phyloP scores from a whole-genome alignment of 2,113 vertebrate species.

The human region DNA sequence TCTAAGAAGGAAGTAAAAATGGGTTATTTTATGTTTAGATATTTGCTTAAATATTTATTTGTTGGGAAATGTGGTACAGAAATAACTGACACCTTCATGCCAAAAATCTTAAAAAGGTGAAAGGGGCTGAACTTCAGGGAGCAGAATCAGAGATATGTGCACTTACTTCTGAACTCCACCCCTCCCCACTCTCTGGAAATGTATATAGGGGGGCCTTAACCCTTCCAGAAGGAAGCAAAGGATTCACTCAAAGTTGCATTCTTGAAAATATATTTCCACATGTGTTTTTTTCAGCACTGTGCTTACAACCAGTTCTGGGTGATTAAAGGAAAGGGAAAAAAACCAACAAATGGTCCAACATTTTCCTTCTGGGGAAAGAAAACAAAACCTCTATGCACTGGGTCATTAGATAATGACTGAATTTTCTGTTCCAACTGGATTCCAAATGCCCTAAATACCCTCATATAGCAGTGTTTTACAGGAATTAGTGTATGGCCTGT shows the following conservation, averaged over 20 bases:
- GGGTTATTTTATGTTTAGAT: slow-evolving; percentile 85
- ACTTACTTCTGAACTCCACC: slow-evolving; percentile 76
- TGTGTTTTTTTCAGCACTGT: slow-evolving; percentile 74
- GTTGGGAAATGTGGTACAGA: slow-evolving; percentile 67
- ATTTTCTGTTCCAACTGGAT: slow-evolving; percentile 73
- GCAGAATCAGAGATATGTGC: slow-evolving; percentile 48
- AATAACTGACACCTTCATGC: slow-evolving; percentile 77
- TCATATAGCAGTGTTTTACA: slow-evolving; percentile 36
- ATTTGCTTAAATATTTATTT: slow-evolving; percentile 88
- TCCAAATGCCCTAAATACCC: slow-evolving; percentile 46
- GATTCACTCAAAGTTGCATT: slow-evolving; percentile 62
- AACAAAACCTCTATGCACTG: slow-evolving; percentile 63
- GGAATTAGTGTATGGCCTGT: neutral
- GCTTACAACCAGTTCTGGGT: slow-evolving; percentile 77
- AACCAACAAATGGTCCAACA: slow-evolving; percentile 75
- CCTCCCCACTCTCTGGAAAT: slow-evolving; percentile 56
- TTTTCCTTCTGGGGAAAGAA: slow-evolving; percentile 67
- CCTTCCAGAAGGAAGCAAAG: slow-evolving; percentile 60
- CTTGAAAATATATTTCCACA: slow-evolving; percentile 78
- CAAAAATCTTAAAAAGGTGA: slow-evolving; percentile 74
- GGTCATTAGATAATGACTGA: slow-evolving; percentile 55
- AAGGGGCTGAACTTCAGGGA: slow-evolving; percentile 44
- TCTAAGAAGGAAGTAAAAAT: slow-evolving; percentile 82
- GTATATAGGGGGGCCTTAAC: slow-evolving; percentile 50
- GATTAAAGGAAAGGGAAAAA: slow-evolving; percentile 66